Evolutionary conservation across 2,888 invertebrate species (phyloP).

Genomic region (Barypeithes pellucidus): DNA sequence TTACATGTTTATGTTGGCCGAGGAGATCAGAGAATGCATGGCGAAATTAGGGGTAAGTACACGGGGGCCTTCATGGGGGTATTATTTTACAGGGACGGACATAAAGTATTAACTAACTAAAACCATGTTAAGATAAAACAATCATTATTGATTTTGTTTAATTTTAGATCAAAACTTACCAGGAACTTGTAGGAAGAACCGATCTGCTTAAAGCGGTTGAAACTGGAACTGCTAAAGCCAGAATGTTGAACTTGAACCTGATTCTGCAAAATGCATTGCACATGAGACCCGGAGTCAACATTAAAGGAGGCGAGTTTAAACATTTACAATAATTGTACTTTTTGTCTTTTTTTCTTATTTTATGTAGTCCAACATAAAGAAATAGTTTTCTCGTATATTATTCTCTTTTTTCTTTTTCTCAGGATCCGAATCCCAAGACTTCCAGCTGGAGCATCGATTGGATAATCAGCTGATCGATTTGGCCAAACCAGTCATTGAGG

Average conservation of each 20-base stretch:
- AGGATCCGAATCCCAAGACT: slow-evolving; percentile 85
- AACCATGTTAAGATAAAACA: no score
- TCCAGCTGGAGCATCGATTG: slow-evolving; percentile 87
- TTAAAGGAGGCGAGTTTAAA: slow-evolving; percentile 78
- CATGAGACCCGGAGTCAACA: slow-evolving; percentile 92
- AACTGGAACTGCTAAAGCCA: slow-evolving; percentile 83
- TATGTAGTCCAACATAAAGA: background rate
- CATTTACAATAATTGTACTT: background rate
- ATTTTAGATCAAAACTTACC: slow-evolving; percentile 65
- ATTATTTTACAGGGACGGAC: no score
- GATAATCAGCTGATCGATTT: slow-evolving; percentile 86
- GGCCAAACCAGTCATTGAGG: slow-evolving; percentile 83
- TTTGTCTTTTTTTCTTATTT: background rate
- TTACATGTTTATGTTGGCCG: slow-evolving; percentile 97
- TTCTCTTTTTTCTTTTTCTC: background rate
- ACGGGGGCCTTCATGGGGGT: no score
- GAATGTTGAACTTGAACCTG: slow-evolving; percentile 86
- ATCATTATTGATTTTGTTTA: background rate
- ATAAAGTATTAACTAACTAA: no score
- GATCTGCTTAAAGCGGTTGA: slow-evolving; percentile 88
- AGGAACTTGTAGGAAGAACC: slow-evolving; percentile 92
- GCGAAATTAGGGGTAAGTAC: slow-evolving; percentile 89
- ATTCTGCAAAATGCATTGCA: slow-evolving; percentile 92
- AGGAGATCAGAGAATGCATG: slow-evolving; percentile 95
- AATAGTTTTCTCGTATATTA: no score